Evolutionary conservation across 1,140 invertebrate species (phyloP).

Genomic region (Tetraneura akinire): DNA sequence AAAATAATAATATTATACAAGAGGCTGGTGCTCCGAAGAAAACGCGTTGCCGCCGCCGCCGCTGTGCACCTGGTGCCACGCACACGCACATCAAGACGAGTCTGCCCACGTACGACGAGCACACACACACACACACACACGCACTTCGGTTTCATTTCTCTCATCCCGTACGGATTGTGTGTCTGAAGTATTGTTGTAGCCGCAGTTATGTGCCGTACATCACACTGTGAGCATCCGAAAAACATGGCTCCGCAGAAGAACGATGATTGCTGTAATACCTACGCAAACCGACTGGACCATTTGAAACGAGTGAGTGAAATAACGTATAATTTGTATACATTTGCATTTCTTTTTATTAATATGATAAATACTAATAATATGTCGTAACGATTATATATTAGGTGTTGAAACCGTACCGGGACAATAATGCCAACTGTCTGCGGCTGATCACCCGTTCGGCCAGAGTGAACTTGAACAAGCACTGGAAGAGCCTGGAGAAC

Average conservation of each 20-base stretch:
- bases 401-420: constrained; percentile 24
- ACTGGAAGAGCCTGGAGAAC: constrained; percentile 45
- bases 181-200: background rate
- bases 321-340: no score
- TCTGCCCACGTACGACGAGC: background rate
- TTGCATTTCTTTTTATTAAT: no score
- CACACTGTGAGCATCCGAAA: background rate
- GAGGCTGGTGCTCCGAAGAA: background rate
- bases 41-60: background rate
- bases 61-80: background rate
- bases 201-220: constrained; percentile 34
- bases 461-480: constrained; percentile 42
- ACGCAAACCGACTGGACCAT: constrained; percentile 1
- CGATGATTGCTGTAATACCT: background rate
- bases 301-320: constrained; percentile 26
- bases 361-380: background rate
- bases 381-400: background rate
- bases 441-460: constrained; percentile 17
- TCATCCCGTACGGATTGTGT: no score
- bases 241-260: background rate
- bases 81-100: background rate
- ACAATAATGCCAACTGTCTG: constrained; percentile 39
- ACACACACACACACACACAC: no score
- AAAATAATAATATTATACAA: no score
- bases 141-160: no score